Evolutionary conservation across 2,797 vertebrate species (phyloP), one percentile per base, ranked within the genome.

Genomic region (Hyperoplus lanceolatus): DNA sequence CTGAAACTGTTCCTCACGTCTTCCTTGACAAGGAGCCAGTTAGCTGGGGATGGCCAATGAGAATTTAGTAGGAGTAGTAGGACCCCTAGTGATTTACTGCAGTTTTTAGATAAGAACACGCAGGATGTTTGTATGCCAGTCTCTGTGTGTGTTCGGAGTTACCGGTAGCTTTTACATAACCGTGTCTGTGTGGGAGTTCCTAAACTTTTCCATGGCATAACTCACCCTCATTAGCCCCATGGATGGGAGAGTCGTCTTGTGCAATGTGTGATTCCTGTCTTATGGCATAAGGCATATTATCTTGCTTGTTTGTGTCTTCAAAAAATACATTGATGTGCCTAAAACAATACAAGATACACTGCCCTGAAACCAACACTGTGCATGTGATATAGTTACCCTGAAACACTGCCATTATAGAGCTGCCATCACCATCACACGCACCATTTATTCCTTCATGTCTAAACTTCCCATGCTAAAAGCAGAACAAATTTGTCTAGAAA

Each of bases 121-220:
- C 77, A 60, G 75, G 48, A 76, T 69, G 70, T 45, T 43, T 50
- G 57, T 60, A 73, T 62, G 82, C 69, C 38, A 12, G 43, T 69
- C 50, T 69, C 50, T 51, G 59, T 79, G 87, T 50, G 75, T 79
- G 81, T 74, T 80, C 59, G 50, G 48, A 80, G 45, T 56, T 57
- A 29, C 29, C 29, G 29, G 29, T 29, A 16, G 70, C 82, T 79
- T 72, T 81, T 85, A 65, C 82, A 39, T 80, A 83, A 89, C 86
- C 62, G 53, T 46, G 65, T 74, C 70, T 77, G 81, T 88, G 84
- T 86, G 81, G 86, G 89, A 88, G 82, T 87, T 29, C 82, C 70
- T 61, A 60, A 87, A 87, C 57, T 80, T 88, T 74, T 83, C 67
- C 61, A 73, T 21, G 69, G 46, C 68, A 80, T 69, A 88, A 82